Base-by-base conservation (phyloP, 2,797 vertebrate species). In the Sparidentex hasta region DNA sequence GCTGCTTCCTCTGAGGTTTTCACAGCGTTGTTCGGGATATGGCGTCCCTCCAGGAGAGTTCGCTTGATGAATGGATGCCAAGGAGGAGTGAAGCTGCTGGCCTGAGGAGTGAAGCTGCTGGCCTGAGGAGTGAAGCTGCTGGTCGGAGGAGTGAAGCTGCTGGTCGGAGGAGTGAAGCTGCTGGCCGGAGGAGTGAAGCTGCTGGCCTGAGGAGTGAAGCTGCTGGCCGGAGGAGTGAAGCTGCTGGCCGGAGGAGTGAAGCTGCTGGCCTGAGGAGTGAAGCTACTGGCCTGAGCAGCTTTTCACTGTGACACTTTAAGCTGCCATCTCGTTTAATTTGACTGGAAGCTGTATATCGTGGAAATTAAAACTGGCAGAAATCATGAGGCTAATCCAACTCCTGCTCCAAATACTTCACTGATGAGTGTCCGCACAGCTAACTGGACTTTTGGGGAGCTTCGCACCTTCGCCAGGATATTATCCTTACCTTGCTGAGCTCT, bases 401-500 rank as follows among this genome's bases (percentile, higher is more conserved):
- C 43, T 12, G 43, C 3, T 48, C 52, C 23, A 46, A 33, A 55
- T 11, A 29, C 25, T 1, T 18, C 48, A 9, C 46, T 29, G 47
- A 47, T 13, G 7, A 11, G 8, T 67, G 43, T 18, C 38, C 18
- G 3, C 1, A 21, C 3, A 11, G 12, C 7, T 41, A n/a, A 48
- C 2, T 65, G 20, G 58, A 43, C 4, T 44, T n/a, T 21, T 38
- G 33, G 46, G n/a, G 1, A 33, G 20, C 17, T 2, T 12, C 29
- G 41, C 1, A 44, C 5, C 14, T 51, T 47, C 8, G 9, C 17
- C 20, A 1, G 7, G 27, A 27, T 27, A 3, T 9, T 3, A 2
- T 46, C 27, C 14, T 0, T 43, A 93, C 93, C 91, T 98, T 98
- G 94, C 97, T 99, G 80, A 99, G 97, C 80, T 99, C 98, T 85